Percentiles rank a stretch among this genome's conserved stretches.
Evolutionary conservation across 1,140 invertebrate species (phyloP).

Genomic region (Cherax destructor): DNA sequence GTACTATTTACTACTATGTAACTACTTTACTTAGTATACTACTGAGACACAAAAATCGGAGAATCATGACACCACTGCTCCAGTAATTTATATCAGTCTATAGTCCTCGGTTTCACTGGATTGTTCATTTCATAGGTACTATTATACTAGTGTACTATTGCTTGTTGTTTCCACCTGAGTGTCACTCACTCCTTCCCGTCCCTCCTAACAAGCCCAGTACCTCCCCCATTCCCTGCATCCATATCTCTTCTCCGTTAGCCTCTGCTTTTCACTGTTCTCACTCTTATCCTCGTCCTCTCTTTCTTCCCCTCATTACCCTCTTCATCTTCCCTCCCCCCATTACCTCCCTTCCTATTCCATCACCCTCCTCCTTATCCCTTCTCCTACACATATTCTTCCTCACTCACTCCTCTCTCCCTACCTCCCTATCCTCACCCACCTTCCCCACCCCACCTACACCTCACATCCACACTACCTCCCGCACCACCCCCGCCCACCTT

Average conservation of each 20-base stretch:
- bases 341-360: background rate
- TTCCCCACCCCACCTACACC: background rate
- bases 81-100: too few species aligned
- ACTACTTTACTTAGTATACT: too few species aligned
- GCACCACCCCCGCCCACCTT: background rate
- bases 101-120: too few species aligned
- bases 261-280: background rate
- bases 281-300: background rate
- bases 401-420: too few species aligned
- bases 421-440: background rate
- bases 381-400: background rate
- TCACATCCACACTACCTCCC: background rate
- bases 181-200: slow-evolving; percentile 40
- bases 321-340: background rate
- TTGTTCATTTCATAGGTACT: too few species aligned
- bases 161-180: slow-evolving; percentile 15
- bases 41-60: too few species aligned
- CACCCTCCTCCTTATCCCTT: background rate
- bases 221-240: slow-evolving; percentile 19
- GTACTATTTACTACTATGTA: too few species aligned
- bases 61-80: too few species aligned
- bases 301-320: background rate
- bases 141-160: too few species aligned
- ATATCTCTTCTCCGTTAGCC: too few species aligned
- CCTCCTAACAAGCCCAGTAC: too few species aligned